Evolutionary conservation across 2,888 invertebrate species (phyloP), one percentile per base, ranked within the genome.

Genomic region (Ophraella communa): DNA sequence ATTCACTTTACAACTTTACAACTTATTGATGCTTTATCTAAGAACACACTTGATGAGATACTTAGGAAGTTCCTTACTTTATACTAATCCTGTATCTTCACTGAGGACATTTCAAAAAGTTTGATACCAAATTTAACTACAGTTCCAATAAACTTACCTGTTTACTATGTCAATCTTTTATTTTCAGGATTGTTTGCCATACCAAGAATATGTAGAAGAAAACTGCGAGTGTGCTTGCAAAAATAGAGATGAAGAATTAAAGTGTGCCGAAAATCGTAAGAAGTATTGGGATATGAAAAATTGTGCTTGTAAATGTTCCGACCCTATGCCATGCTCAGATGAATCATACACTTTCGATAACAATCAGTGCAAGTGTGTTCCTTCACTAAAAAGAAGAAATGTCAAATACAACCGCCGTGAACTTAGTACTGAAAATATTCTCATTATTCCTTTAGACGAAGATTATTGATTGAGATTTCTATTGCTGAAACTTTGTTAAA

Each of bases 171-270:
- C 17, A 11, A 5, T 21, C 5, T 33, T 21, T 55, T 8, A 21
- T 53, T 70, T 71, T 77, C 77, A 87, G 87, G 81, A 88, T 71
- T 91, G 91, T 75, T 87, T 84, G 51, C 75, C 77, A 4, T 84
- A 85, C 30, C 90, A 91, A 79, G 77, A 80, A 51, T 91, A 89
- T 72, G 79, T 80, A 49, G 77, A 82, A 61, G 79, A 83, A 0
- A 84, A 87, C 69, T 91, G 91, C 71, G 81, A 83, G 24, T 91
- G 91, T 75, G 78, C 78, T 11, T 91, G 91, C 74, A 83, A 78
- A 8, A 90, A 90, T 70, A 74, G 76, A 3, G 88, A 89, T 68
- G 89, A 88, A 33, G 83, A 85, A 65, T 79, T 82, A 5, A 88
- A 88, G 76, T 91, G 90, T 74, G 74, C 79, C 58, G 82, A 84